These are phyloP conservation scores for Hydrozoanthus gracilis DNA, from an alignment of 92 coral and sea anemone species.

Conservation along the genomic window DNA sequence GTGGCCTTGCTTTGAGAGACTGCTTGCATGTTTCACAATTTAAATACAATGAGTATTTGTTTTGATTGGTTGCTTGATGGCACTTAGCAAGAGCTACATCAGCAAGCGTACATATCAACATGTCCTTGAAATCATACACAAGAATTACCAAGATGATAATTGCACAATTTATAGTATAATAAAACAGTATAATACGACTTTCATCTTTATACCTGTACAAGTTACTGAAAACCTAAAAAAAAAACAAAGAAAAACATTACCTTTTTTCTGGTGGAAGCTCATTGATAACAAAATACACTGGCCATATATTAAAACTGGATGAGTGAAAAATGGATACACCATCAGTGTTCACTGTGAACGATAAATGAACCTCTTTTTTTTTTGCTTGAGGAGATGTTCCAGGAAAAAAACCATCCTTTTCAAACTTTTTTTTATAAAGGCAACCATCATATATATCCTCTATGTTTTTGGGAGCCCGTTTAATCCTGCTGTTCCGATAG, in stretches of 20 bases:
- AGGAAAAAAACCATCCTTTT: conserved; percentile 49
- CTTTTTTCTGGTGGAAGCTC: conserved; percentile 55
- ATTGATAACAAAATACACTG: conserved; percentile 53
- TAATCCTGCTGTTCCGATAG: conserved; percentile 43
- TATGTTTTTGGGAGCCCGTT: conserved; percentile 41
- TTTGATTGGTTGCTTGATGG: too few species aligned
- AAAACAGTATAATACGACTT: background rate
- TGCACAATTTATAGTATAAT: too few species aligned
- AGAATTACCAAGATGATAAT: too few species aligned
- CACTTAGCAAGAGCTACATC: too few species aligned
- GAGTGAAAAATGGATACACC: conserved; percentile 63
- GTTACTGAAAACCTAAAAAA: background rate
- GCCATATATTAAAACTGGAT: conserved; percentile 58
- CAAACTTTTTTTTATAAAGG: conserved; percentile 55
- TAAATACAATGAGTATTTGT: too few species aligned
- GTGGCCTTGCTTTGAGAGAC: too few species aligned
- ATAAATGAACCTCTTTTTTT: conserved; percentile 57
- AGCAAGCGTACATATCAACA: too few species aligned
- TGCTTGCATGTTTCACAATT: too few species aligned
- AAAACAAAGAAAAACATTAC: background rate
- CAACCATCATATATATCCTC: conserved; percentile 65
- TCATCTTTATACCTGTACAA: background rate
- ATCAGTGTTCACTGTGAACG: conserved; percentile 61
- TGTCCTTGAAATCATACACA: too few species aligned
- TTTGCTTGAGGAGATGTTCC: conserved; percentile 40